A percentile compares a stretch with the other conserved stretches of the same genome.
Conservation (phyloP, 2,888 invertebrate species). For the Chouioia cunea region DNA sequence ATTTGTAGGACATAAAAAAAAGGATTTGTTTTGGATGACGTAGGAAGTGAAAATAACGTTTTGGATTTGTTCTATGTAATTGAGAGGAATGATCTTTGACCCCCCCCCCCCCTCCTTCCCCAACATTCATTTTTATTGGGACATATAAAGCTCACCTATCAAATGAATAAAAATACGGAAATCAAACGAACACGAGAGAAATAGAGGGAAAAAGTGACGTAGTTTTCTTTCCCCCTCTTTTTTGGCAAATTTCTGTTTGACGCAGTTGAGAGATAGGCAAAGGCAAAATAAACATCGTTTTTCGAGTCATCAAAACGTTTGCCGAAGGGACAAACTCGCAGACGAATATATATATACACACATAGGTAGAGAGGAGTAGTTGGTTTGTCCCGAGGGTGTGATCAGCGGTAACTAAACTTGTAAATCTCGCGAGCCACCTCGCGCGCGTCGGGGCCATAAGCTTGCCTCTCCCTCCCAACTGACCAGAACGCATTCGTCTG, state of each 20-base stretch:
- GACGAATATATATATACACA: constrained; percentile 24
- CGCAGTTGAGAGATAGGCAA: no score
- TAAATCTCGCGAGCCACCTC: constrained; percentile 63
- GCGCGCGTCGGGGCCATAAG: constrained; percentile 48
- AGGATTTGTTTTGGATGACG: not conserved
- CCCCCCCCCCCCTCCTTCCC: no score
- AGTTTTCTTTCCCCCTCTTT: no score
- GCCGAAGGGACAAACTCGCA: constrained; percentile 27
- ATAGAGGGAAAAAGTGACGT: no score
- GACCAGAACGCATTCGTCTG: constrained; percentile 68
- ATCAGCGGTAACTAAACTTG: constrained; percentile 68
- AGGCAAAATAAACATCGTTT: not conserved
- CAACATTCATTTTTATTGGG: no score
- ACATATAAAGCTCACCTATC: not conserved
- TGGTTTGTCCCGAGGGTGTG: constrained; percentile 65
- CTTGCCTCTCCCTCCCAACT: constrained; percentile 59
- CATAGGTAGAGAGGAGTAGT: constrained; percentile 52
- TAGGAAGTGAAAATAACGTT: not conserved
- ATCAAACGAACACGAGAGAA: constrained; percentile 15
- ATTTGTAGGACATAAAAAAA: not conserved
- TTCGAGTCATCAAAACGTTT: constrained; percentile 11
- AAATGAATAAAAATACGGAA: no score
- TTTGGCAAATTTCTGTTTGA: not conserved
- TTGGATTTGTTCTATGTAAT: not conserved
- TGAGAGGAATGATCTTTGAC: not conserved